Evolutionary conservation across 2,797 vertebrate genomes (phyloP).

Genomic region (Moxostoma hubbsi): DNA sequence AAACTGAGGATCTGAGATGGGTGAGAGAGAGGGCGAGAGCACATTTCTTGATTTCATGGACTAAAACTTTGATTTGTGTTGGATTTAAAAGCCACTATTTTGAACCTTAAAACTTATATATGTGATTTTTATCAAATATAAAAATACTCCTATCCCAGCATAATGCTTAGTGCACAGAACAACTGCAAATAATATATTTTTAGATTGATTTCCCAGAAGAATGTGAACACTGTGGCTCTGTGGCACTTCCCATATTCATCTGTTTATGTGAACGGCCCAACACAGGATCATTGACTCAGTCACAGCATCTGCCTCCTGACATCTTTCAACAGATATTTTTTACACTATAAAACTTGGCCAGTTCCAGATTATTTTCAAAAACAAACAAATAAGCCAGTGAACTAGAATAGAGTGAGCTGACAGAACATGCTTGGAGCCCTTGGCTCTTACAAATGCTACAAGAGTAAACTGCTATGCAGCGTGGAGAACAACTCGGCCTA

Average conservation of each 20-base stretch:
- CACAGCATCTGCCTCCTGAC: no score
- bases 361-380: not conserved
- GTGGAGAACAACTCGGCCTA: slow-evolving; percentile 54
- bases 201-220: not conserved
- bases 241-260: not conserved
- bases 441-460: not conserved
- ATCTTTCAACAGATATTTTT: not conserved
- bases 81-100: not conserved
- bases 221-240: not conserved
- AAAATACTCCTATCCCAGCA: not conserved
- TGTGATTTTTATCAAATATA: not conserved
- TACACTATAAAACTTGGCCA: not conserved
- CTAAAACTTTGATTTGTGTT: no score
- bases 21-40: not conserved
- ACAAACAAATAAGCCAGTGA: not conserved
- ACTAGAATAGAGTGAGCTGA: no score
- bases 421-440: no score
- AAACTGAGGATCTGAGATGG: slow-evolving; percentile 77
- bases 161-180: not conserved
- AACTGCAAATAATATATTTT: not conserved
- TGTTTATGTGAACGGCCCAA: not conserved
- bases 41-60: no score
- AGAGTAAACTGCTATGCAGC: not conserved
- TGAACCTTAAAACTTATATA: not conserved
- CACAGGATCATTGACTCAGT: no score